phyloP scores from a whole-genome alignment of 2,797 vertebrate species.

The Numenius phaeopus region DNA sequence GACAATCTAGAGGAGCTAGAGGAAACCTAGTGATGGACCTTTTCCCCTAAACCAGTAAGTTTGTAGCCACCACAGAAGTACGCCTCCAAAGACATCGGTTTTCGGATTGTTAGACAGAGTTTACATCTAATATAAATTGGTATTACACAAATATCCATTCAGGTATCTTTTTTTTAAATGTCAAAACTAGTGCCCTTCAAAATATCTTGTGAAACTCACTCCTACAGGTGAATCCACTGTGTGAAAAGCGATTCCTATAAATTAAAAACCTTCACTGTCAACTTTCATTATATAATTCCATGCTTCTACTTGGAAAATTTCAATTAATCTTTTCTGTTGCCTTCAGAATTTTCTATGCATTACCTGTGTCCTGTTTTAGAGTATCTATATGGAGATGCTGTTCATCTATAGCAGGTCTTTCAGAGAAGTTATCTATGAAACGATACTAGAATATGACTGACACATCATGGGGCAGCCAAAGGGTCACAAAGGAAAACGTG shows the following conservation, averaged over 20 bases:
- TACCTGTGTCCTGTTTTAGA: background rate
- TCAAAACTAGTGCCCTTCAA: background rate
- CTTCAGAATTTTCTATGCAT: background rate
- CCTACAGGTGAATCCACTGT: background rate
- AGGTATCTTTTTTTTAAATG: background rate
- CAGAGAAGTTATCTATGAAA: rapidly evolving
- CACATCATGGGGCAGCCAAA: background rate
- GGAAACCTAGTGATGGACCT: background rate
- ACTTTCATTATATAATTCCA: background rate
- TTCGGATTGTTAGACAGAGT: background rate
- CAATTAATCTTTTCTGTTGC: background rate
- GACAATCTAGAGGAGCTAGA: background rate
- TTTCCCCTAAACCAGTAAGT: background rate
- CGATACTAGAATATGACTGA: background rate
- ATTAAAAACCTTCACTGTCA: background rate
- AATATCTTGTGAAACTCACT: background rate
- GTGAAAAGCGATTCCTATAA: background rate
- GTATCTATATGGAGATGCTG: background rate
- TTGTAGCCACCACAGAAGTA: background rate
- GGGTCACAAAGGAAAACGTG: background rate
- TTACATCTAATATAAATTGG: background rate
- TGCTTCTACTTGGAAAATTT: background rate
- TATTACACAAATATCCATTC: background rate
- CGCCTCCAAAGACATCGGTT: background rate
- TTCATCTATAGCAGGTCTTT: background rate